Base-by-base conservation (phyloP, 2,797 vertebrate genomes). In the Denticeps clupeoides region DNA sequence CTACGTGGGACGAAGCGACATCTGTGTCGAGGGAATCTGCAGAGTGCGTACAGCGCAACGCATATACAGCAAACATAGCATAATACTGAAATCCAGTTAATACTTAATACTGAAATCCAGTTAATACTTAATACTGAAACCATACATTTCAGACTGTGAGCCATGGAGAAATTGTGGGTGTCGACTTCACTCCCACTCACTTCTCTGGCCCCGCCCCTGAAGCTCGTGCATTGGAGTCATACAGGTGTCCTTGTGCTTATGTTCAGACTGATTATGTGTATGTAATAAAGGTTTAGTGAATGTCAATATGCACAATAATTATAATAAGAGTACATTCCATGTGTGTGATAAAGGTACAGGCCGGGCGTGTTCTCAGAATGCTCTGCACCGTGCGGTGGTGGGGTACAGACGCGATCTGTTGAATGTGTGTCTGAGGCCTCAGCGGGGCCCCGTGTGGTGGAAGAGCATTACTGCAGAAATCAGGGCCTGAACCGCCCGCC, bases 1-100 rank as follows among this genome's bases (percentile, higher is more conserved):
- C 41, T 87, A 91, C 4, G 83, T 84, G n/a, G 89, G 89, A 46
- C 82, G 69, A 25, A 56, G 7, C 10, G 86, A 93, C 2, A 68
- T 96, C 58, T 97, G 93, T 56, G 84, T 97, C 50, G 83, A 88
- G 0, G 92, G 92, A 7, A 22, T 71, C 61, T 97, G 93, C 71
- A 83, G 80, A 78, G 93, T 37, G 33, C 19, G 33, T 37, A 19
- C 3, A 37, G 7, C 37, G 33, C 37, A 33, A 37, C 15, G 18
- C 33, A 37, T 15, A 37, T 3, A 37, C 7, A 19, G 18, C 7
- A 37, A 33, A 18, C 15, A 9, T 3, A n/a, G n/a, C n/a, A n/a
- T n/a, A n/a, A n/a, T n/a, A n/a, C n/a, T n/a, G n/a, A n/a, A n/a
- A n/a, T n/a, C n/a, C n/a, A n/a, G n/a, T n/a, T n/a, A n/a, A n/a